phyloP scores from a whole-genome alignment of 2,113 vertebrate genomes.

The Perca flavescens region DNA sequence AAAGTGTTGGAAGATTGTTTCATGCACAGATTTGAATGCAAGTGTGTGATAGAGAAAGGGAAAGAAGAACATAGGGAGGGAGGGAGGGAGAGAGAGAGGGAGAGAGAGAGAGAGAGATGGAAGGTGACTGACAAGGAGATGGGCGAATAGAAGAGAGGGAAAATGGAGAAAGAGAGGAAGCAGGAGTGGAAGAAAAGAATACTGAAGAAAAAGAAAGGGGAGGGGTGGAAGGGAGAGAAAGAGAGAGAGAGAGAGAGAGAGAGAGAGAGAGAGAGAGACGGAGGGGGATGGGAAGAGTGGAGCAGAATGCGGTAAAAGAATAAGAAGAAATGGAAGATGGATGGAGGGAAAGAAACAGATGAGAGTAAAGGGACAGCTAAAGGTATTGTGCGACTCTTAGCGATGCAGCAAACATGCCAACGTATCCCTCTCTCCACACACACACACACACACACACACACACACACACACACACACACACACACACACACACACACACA shows the following conservation, averaged over 20 bases:
- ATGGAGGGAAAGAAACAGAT: constrained; percentile 51
- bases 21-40: constrained; percentile 48
- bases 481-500: constrained; percentile 13
- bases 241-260: constrained; percentile 14
- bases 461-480: constrained; percentile 9
- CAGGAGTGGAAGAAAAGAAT: constrained; percentile 39
- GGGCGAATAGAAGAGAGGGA: constrained; percentile 65
- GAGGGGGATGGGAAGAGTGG: constrained; percentile 73
- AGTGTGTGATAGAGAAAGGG: constrained; percentile 24
- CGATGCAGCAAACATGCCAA: constrained; percentile 24
- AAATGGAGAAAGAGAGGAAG: constrained; percentile 23
- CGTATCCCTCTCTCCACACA: not conserved
- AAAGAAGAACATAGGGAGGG: not conserved
- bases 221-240: constrained; percentile 32
- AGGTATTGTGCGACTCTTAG: constrained; percentile 10
- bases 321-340: constrained; percentile 62
- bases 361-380: constrained; percentile 27
- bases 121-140: constrained; percentile 76
- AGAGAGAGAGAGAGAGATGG: constrained; percentile 47
- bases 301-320: constrained; percentile 79
- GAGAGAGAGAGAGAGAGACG: constrained; percentile 29
- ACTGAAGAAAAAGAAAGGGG: constrained; percentile 47
- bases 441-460: constrained; percentile 19
- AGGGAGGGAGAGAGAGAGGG: constrained; percentile 36
- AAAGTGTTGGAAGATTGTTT: constrained; percentile 70